A percentile compares a stretch with the other conserved stretches of the same genome.
These are phyloP conservation scores for Morpho deidamia DNA, from an alignment of 2,888 invertebrate species.

Conservation along the genomic window DNA sequence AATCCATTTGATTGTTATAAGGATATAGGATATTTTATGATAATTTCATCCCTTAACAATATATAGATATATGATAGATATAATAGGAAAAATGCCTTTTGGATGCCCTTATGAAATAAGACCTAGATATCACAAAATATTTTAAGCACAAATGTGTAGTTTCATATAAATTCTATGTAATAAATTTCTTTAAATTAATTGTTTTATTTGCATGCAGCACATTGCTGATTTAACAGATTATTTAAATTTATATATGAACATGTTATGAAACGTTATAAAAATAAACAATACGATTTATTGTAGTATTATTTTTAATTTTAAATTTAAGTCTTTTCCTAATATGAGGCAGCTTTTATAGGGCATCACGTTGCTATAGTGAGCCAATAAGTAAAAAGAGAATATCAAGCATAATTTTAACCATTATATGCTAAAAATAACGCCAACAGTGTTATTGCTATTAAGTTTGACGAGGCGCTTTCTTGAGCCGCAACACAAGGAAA, in stretches of 20 bases:
- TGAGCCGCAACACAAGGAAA: too few species aligned
- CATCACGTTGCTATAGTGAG: too few species aligned
- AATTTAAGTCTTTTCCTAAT: too few species aligned
- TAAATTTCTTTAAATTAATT: constrained; percentile 25
- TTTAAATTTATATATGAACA: constrained; percentile 47
- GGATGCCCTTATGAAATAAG: constrained; percentile 21
- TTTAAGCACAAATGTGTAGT: constrained; percentile 15
- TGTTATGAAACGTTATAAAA: constrained; percentile 57
- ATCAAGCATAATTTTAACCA: too few species aligned
- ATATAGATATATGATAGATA: not conserved
- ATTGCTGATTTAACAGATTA: constrained; percentile 27
- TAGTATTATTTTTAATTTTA: constrained; percentile 27
- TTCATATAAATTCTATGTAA: constrained; percentile 14
- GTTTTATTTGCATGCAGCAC: constrained; percentile 42
- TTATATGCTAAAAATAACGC: too few species aligned
- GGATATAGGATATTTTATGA: constrained; percentile 3
- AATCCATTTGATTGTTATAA: constrained; percentile 9
- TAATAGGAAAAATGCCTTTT: constrained; percentile 14
- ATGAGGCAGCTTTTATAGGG: too few species aligned
- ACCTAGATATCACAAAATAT: not conserved
- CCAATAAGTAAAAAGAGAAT: too few species aligned
- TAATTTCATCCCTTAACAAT: constrained; percentile 12
- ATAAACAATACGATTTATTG: constrained; percentile 51
- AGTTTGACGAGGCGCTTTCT: too few species aligned
- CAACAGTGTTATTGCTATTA: too few species aligned